Evolutionary conservation across 2,888 invertebrate species (phyloP).

Genomic region (Pollenia griseotomentosa): DNA sequence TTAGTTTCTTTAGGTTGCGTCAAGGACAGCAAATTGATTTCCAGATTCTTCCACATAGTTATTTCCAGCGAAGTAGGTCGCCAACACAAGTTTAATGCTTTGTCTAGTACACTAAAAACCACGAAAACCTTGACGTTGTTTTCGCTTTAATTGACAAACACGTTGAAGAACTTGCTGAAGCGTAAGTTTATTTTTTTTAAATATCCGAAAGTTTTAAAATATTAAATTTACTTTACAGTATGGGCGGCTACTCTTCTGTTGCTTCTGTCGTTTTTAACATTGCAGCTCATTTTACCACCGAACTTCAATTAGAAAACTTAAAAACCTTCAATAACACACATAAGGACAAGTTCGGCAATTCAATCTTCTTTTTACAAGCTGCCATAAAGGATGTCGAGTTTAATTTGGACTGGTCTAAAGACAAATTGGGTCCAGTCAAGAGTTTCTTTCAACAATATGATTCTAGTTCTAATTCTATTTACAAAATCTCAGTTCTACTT

Average conservation of each 20-base stretch:
- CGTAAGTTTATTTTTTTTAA: conserved; percentile 78
- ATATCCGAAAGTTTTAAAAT: background rate
- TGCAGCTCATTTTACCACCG: conserved; percentile 81
- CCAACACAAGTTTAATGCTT: conserved; percentile 82
- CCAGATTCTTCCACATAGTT: conserved; percentile 85
- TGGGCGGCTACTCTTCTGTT: conserved; percentile 80
- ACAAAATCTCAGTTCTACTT: conserved; percentile 75
- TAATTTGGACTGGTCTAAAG: conserved; percentile 81
- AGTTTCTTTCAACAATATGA: conserved; percentile 75
- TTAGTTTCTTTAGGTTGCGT: conserved; percentile 89
- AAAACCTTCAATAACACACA: conserved; percentile 77
- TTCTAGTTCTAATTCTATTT: conserved; percentile 75
- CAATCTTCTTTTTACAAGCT: conserved; percentile 75
- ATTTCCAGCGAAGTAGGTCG: conserved; percentile 82
- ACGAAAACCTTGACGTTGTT: conserved; percentile 85
- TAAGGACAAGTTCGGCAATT: conserved; percentile 78
- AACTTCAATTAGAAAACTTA: conserved; percentile 77
- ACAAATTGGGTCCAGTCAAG: conserved; percentile 77
- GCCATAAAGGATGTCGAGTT: conserved; percentile 77
- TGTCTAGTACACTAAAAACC: conserved; percentile 85
- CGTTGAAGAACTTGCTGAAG: conserved; percentile 74
- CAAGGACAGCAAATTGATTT: conserved; percentile 85
- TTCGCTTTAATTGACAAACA: conserved; percentile 84
- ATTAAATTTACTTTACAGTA: conserved; percentile 74
- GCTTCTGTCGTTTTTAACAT: conserved; percentile 81